These are phyloP conservation scores for Heliothis peltigera DNA, from an alignment of 2,888 invertebrate species.

Conservation along the genomic window DNA sequence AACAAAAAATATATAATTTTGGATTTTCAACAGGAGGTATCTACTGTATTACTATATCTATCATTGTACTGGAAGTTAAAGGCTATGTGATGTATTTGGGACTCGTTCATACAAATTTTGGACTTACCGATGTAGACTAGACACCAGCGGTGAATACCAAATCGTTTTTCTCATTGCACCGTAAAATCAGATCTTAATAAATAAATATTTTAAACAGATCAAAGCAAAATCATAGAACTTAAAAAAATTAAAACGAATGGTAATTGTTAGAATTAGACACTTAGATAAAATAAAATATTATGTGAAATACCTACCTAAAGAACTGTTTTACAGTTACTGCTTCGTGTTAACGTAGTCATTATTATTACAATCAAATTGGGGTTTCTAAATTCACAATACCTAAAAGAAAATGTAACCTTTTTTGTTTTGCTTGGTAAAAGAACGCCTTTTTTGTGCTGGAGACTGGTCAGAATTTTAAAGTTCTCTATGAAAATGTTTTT, in stretches of 20 bases:
- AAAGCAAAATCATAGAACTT: constrained; percentile 89
- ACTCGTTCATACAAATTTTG: constrained; percentile 58
- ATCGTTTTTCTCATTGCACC: constrained; percentile 71
- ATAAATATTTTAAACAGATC: constrained; percentile 84
- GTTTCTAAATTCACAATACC: constrained; percentile 82
- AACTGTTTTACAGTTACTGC: constrained; percentile 84
- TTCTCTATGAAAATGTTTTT: constrained; percentile 19
- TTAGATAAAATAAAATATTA: constrained; percentile 81
- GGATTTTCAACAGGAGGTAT: constrained; percentile 86
- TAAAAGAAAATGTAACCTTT: constrained; percentile 64
- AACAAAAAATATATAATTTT: constrained; percentile 82
- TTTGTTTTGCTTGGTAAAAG: constrained; percentile 20
- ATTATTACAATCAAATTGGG: constrained; percentile 72
- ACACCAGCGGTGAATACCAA: constrained; percentile 61
- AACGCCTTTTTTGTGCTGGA: constrained; percentile 36
- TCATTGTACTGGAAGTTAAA: constrained; percentile 80
- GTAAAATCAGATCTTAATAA: constrained; percentile 83
- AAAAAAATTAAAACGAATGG: constrained; percentile 81
- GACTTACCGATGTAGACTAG: constrained; percentile 65
- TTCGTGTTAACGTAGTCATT: constrained; percentile 70
- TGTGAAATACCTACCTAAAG: constrained; percentile 84
- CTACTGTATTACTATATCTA: constrained; percentile 70
- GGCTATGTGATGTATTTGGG: constrained; percentile 76
- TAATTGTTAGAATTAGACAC: constrained; percentile 85
- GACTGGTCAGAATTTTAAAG: constrained; percentile 14